Conservation (phyloP, 1,140 invertebrate genomes). For the Trichogramma pretiosum region DNA sequence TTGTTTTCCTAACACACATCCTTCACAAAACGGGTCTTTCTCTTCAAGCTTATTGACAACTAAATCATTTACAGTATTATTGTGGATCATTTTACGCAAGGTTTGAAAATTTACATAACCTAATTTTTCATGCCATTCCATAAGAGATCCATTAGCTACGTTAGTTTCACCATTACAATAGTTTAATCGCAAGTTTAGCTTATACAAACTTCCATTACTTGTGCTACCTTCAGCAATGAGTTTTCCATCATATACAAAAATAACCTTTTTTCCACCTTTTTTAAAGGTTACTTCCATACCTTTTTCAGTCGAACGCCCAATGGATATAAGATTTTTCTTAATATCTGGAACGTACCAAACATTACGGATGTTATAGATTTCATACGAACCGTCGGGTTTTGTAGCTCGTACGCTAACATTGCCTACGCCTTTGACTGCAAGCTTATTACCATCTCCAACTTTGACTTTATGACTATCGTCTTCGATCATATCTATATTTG, state of each 20-base stretch:
- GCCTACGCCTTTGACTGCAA: background rate
- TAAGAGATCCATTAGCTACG: conserved; percentile 1
- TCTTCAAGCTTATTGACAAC: background rate
- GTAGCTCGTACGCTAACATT: background rate
- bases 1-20: conserved; percentile 10
- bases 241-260: background rate
- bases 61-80: conserved; percentile 5
- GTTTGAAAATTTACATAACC: conserved; percentile 19
- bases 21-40: conserved; percentile 16
- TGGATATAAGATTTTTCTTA: background rate
- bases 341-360: background rate
- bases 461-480: background rate
- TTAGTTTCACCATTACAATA: background rate
- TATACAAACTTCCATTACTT: background rate
- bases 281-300: conserved; percentile 14
- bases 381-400: background rate
- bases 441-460: background rate
- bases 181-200: background rate
- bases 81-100: conserved; percentile 14
- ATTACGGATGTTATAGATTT: background rate
- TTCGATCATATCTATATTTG: background rate
- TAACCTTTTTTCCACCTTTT: background rate
- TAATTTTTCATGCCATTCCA: conserved; percentile 19
- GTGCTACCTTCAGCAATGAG: background rate
- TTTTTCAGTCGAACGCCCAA: conserved; percentile 1